Conservation (phyloP, 2,113 vertebrate genomes). For the Lates calcarifer region DNA sequence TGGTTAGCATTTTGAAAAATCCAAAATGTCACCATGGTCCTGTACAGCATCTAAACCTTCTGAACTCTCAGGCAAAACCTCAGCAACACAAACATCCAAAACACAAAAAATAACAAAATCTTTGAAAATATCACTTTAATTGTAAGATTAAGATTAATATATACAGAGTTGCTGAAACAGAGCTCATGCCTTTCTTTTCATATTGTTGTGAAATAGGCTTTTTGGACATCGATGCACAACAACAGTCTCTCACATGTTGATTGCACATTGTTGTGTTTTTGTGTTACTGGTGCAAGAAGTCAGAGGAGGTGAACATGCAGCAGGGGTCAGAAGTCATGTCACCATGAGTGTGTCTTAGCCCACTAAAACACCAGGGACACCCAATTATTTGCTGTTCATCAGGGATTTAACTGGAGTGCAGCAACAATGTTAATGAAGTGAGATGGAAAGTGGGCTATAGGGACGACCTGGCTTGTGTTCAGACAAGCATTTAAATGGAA, state of each 20-base stretch:
- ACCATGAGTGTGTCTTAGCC: not conserved
- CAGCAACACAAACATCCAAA: not conserved
- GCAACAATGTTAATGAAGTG: slow-evolving; percentile 64
- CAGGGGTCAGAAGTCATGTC: slow-evolving; percentile 45
- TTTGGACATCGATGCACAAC: not conserved
- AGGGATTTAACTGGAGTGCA: slow-evolving; percentile 57
- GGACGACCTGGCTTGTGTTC: slow-evolving; percentile 69
- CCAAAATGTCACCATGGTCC: not conserved
- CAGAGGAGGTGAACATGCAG: slow-evolving; percentile 14
- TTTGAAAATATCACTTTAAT: not conserved
- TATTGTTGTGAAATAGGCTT: not conserved
- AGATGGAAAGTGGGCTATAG: slow-evolving; percentile 68
- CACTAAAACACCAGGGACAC: slow-evolving; percentile 36
- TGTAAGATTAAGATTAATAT: not conserved
- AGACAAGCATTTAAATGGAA: slow-evolving; percentile 74
- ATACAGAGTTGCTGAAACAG: not conserved
- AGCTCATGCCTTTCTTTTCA: not conserved
- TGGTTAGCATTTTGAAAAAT: not conserved
- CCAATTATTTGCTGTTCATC: slow-evolving; percentile 63
- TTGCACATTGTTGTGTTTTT: not conserved
- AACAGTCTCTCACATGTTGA: slow-evolving; percentile 2
- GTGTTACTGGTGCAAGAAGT: not conserved
- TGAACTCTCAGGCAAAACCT: not conserved
- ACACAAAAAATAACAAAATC: not conserved
- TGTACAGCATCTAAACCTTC: slow-evolving; percentile 10